These are phyloP conservation scores for Eulemur coronatus DNA, from an alignment of 2,797 vertebrate species.

Conservation along the genomic window DNA sequence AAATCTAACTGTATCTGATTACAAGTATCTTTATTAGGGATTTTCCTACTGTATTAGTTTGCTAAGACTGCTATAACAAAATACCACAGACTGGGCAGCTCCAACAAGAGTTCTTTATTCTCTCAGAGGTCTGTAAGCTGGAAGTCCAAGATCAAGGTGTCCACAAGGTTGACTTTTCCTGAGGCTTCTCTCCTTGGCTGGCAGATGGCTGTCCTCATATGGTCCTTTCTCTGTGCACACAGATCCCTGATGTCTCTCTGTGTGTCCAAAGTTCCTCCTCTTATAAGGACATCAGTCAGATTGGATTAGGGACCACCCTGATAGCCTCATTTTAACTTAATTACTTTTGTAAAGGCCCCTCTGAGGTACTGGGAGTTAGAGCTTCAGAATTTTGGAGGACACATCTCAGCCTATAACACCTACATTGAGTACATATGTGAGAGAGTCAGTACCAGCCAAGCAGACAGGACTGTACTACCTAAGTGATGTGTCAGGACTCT, in stretches of 20 bases:
- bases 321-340: background rate
- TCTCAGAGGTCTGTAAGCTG: background rate
- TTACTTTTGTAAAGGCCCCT: background rate
- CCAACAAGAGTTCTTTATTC: background rate
- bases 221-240: background rate
- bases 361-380: background rate
- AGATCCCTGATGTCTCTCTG: background rate
- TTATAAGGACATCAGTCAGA: background rate
- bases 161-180: background rate
- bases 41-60: background rate
- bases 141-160: background rate
- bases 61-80: background rate
- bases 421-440: background rate
- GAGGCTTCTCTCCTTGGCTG: background rate
- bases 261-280: background rate
- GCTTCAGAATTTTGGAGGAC: background rate
- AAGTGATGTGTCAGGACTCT: background rate
- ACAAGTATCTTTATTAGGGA: background rate
- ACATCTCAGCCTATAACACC: background rate
- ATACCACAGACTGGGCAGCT: background rate
- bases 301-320: background rate
- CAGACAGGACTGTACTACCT: background rate
- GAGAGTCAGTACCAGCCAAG: background rate
- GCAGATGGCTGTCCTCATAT: rapidly evolving
- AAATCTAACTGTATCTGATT: background rate